A percentile compares a stretch with the other conserved stretches of the same genome.
Evolutionary conservation across 2,888 invertebrate species (phyloP).

Genomic region (Dryadula phaetusa): DNA sequence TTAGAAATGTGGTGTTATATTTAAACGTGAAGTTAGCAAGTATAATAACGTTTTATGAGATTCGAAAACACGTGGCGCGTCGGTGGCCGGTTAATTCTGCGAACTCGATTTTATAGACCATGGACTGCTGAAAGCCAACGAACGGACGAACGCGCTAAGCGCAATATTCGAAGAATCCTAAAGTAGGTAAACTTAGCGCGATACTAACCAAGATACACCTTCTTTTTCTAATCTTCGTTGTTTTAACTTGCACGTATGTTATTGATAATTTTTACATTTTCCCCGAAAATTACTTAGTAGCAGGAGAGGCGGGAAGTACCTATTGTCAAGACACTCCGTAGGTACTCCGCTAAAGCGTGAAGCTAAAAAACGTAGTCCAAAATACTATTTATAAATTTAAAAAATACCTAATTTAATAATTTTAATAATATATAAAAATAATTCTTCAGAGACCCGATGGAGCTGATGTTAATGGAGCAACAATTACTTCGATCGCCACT

Average conservation of each 20-base stretch:
- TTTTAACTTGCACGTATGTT: too few species aligned
- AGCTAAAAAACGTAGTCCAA: too few species aligned
- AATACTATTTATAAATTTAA: slow-evolving; percentile 14
- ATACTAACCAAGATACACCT: slow-evolving; percentile 46
- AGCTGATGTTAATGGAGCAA: slow-evolving; percentile 91
- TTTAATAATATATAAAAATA: slow-evolving; percentile 12
- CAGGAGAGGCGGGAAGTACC: too few species aligned
- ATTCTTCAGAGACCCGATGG: slow-evolving; percentile 90
- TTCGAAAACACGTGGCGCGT: slow-evolving; percentile 64
- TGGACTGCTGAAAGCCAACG: slow-evolving; percentile 77
- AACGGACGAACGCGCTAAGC: slow-evolving; percentile 63
- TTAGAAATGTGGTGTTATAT: slow-evolving; percentile 29
- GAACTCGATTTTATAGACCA: slow-evolving; percentile 78
- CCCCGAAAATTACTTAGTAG: too few species aligned
- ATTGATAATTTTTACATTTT: too few species aligned
- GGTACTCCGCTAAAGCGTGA: too few species aligned
- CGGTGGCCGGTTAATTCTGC: slow-evolving; percentile 68
- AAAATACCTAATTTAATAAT: neutral
- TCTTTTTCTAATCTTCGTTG: slow-evolving; percentile 48
- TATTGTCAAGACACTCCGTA: too few species aligned
- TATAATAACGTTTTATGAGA: slow-evolving; percentile 62
- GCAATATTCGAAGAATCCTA: slow-evolving; percentile 53
- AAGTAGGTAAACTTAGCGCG: slow-evolving; percentile 44
- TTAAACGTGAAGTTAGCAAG: slow-evolving; percentile 39
- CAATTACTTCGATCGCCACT: slow-evolving; percentile 87